A percentile compares a stretch with the other conserved stretches of the same genome.
phyloP scores from a whole-genome alignment of 2,797 vertebrate species.

The Allobates femoralis region DNA sequence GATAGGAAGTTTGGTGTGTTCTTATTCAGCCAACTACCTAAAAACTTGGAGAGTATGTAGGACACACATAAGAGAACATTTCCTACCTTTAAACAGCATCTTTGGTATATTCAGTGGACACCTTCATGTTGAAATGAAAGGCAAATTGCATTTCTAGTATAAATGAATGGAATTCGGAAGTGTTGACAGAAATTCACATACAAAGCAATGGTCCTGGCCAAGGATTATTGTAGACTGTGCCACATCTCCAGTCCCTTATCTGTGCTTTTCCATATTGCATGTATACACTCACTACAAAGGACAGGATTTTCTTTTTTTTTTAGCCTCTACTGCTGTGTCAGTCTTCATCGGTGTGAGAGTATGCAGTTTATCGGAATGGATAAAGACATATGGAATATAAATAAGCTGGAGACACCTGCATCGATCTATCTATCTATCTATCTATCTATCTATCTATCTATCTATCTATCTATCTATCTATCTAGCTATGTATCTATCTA shows the following conservation, averaged over 20 bases:
- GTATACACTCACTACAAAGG: constrained; percentile 26
- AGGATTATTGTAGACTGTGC: constrained; percentile 22
- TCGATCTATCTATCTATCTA: not conserved
- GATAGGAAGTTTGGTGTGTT: no score
- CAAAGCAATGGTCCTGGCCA: not conserved
- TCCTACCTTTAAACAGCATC: not conserved
- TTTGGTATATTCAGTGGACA: not conserved
- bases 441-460: no score
- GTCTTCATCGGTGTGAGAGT: constrained; percentile 12
- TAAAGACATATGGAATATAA: constrained; percentile 33
- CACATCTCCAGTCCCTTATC: constrained; percentile 37
- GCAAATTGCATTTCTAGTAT: not conserved
- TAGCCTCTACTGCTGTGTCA: constrained; percentile 25
- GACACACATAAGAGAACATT: not conserved
- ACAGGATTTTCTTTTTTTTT: not conserved
- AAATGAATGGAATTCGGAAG: not conserved
- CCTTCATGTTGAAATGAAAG: not conserved
- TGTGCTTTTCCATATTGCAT: constrained; percentile 29
- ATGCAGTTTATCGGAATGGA: constrained; percentile 36
- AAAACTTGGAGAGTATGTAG: not conserved
- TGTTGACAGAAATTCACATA: constrained; percentile 32
- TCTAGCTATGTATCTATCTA: not conserved
- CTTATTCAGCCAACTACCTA: no score
- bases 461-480: constrained; percentile 8
- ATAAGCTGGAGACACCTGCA: not conserved